These are phyloP conservation scores for Synanthedon myopaeformis DNA, from an alignment of 2,888 invertebrate genomes.

Conservation along the genomic window DNA sequence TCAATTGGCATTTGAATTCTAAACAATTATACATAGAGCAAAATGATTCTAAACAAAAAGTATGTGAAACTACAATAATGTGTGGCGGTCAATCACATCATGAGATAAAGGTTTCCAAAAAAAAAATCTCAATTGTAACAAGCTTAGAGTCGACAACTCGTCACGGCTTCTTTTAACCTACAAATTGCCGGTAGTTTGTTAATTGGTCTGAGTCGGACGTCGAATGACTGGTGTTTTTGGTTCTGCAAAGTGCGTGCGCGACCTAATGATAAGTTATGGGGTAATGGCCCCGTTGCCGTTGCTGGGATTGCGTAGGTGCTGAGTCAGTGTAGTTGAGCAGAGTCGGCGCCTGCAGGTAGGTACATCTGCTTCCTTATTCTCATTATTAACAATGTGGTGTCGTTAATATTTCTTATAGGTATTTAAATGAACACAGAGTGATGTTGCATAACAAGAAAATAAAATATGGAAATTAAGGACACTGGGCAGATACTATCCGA, in stretches of 20 bases:
- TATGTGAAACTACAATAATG: too few relatives aligned
- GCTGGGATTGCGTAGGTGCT: constrained; percentile 42
- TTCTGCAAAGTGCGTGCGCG: constrained; percentile 49
- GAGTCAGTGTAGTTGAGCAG: constrained; percentile 59
- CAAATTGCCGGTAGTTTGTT: constrained; percentile 54
- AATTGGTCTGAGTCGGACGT: constrained; percentile 53
- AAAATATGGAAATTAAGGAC: too few relatives aligned
- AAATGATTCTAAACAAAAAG: too few relatives aligned
- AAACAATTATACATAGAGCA: too few relatives aligned
- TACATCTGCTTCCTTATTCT: constrained; percentile 18
- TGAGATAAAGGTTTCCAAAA: constrained; percentile 1
- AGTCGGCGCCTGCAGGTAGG: constrained; percentile 41
- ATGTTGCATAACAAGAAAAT: background rate
- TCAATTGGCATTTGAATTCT: too few relatives aligned
- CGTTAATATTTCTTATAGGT: constrained; percentile 9
- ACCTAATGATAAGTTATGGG: constrained; percentile 48
- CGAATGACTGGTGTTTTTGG: constrained; percentile 53
- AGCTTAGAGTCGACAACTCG: constrained; percentile 47
- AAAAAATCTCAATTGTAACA: constrained; percentile 28
- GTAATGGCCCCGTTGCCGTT: constrained; percentile 35
- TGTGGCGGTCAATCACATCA: too few relatives aligned
- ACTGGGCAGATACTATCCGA: too few relatives aligned
- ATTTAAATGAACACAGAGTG: constrained; percentile 5
- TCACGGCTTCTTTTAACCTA: constrained; percentile 42
- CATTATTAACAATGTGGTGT: constrained; percentile 8